These are phyloP conservation scores for Mola mola DNA, from an alignment of 2,113 vertebrate species.

Conservation along the genomic window DNA sequence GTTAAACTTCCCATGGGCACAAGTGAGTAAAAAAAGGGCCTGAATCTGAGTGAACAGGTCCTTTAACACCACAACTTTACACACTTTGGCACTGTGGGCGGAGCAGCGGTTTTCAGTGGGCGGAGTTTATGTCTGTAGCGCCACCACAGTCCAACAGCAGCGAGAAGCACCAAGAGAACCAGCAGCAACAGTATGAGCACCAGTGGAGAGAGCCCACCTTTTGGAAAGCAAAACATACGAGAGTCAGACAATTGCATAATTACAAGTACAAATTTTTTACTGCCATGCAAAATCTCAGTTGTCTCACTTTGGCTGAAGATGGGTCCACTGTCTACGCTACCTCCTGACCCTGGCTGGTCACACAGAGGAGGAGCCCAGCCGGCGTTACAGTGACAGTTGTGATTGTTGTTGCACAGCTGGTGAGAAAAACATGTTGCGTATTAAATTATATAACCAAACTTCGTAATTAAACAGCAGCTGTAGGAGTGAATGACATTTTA, in stretches of 20 bases:
- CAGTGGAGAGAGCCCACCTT: constrained; percentile 60
- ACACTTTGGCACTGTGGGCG: constrained; percentile 39
- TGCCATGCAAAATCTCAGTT: not conserved
- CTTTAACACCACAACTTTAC: constrained; percentile 2
- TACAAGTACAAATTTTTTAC: not conserved
- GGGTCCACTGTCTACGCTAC: constrained; percentile 94
- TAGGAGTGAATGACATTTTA: too few relatives aligned
- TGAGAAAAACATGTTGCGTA: not conserved
- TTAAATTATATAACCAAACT: not conserved
- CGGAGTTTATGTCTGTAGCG: constrained; percentile 65
- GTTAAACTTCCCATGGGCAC: too few relatives aligned
- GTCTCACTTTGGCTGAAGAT: constrained; percentile 74
- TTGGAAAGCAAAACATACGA: not conserved
- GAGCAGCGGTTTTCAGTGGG: constrained; percentile 53
- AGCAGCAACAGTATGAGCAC: constrained; percentile 66
- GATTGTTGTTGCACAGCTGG: constrained; percentile 96
- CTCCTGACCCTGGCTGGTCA: constrained; percentile 84
- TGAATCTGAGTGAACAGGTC: too few relatives aligned
- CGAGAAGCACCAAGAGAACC: constrained; percentile 59
- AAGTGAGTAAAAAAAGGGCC: too few relatives aligned
- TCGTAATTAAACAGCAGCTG: too few relatives aligned
- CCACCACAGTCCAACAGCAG: constrained; percentile 66
- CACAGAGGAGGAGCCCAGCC: constrained; percentile 94
- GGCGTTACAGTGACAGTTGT: constrained; percentile 90
- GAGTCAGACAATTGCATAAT: not conserved